These are phyloP conservation scores for Drosophila littoralis DNA, from an alignment of 1,140 invertebrate genomes.

Conservation along the genomic window DNA sequence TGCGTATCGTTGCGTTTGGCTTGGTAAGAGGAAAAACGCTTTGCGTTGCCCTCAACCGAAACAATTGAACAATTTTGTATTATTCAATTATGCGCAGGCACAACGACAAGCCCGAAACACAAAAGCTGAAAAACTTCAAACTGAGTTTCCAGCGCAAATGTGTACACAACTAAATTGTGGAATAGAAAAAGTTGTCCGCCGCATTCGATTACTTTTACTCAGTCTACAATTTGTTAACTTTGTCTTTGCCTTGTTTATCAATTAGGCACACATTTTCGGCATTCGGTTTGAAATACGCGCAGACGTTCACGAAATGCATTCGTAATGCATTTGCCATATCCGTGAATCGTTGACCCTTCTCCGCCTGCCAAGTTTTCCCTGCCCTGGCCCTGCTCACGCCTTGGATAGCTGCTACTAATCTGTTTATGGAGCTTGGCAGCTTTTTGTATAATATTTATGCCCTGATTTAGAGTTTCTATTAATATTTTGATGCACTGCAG, in stretches of 20 bases:
- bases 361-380: not conserved
- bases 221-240: constrained; percentile 11
- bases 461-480: constrained; percentile 61
- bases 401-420: constrained; percentile 57
- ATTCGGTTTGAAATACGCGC: constrained; percentile 25
- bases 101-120: constrained; percentile 7
- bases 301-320: constrained; percentile 52
- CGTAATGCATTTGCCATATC: constrained; percentile 57
- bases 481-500: constrained; percentile 53
- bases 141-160: constrained; percentile 25
- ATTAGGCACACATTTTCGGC: constrained; percentile 65
- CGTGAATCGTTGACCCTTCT: constrained; percentile 10
- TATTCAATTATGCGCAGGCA: constrained; percentile 69
- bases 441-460: constrained; percentile 49
- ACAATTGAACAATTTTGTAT: constrained; percentile 68
- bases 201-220: constrained; percentile 7
- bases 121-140: constrained; percentile 41
- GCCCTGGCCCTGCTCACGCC: not conserved
- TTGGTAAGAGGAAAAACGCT: constrained; percentile 27
- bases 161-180: constrained; percentile 23
- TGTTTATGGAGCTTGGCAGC: constrained; percentile 66
- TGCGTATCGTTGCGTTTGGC: constrained; percentile 40
- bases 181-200: constrained; percentile 22
- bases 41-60: constrained; percentile 43
- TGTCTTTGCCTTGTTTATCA: constrained; percentile 71